A percentile compares a stretch with the other conserved stretches of the same genome.
These are phyloP conservation scores for Drosophila ercepeae DNA, from an alignment of 1,140 invertebrate genomes.

Conservation along the genomic window DNA sequence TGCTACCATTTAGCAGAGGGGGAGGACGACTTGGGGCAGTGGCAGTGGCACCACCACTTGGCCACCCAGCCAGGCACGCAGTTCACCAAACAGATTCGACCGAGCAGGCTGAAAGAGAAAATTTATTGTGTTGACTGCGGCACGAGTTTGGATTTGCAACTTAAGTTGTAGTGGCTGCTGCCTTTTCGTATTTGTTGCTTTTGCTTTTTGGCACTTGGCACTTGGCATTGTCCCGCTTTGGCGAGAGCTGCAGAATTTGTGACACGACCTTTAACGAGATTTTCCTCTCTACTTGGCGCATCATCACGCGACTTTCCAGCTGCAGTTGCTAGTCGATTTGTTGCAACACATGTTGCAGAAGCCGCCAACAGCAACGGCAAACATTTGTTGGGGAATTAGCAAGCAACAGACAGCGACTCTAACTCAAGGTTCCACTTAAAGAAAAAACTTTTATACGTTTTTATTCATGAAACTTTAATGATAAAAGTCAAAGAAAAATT, in stretches of 20 bases:
- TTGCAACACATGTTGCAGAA: conserved; percentile 67
- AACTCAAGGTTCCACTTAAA: conserved; percentile 2
- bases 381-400: conserved; percentile 76
- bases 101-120: conserved; percentile 57
- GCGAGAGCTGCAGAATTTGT: conserved; percentile 62
- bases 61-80: conserved; percentile 66
- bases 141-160: conserved; percentile 59
- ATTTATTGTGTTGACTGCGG: conserved; percentile 70
- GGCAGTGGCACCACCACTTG: conserved; percentile 4
- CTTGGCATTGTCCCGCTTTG: conserved; percentile 55
- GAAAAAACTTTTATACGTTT: background rate
- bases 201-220: conserved; percentile 52
- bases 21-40: background rate
- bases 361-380: conserved; percentile 56
- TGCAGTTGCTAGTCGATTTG: conserved; percentile 60
- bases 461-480: background rate
- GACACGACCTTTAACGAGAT: conserved; percentile 79
- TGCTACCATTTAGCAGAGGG: conserved; percentile 44
- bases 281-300: conserved; percentile 75
- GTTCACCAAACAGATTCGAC: conserved; percentile 36
- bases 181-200: background rate
- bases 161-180: background rate
- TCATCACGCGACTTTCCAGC: conserved; percentile 76
- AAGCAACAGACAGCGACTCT: conserved; percentile 49
- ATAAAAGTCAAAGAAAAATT: too few species aligned